Evolutionary conservation across 2,113 vertebrate species (phyloP).

Genomic region (Marmota monax): DNA sequence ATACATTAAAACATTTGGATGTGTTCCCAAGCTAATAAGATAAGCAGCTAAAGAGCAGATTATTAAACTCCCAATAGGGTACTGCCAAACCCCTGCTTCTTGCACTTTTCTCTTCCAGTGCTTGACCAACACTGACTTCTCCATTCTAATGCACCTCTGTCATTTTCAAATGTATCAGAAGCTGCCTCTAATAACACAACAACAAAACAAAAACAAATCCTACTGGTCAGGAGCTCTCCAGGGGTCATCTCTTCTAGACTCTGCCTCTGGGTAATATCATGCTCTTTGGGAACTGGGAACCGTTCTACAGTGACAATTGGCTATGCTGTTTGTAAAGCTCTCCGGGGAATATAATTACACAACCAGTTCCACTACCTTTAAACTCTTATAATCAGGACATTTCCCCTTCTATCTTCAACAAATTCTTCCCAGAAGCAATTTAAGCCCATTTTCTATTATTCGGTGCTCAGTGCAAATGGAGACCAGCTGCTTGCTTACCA

Average conservation of each 20-base stretch:
- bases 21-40: not conserved
- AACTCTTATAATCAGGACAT: constrained; percentile 61
- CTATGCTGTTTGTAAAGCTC: constrained; percentile 41
- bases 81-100: not conserved
- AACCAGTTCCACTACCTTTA: constrained; percentile 60
- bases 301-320: not conserved
- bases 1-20: not conserved
- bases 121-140: constrained; percentile 27
- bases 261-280: constrained; percentile 19
- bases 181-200: constrained; percentile 12
- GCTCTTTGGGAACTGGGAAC: not conserved
- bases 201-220: constrained; percentile 18
- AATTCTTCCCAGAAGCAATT: constrained; percentile 48
- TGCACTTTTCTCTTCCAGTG: not conserved
- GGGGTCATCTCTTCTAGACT: constrained; percentile 38
- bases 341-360: constrained; percentile 54
- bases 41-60: not conserved
- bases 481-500: constrained; percentile 67
- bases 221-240: not conserved
- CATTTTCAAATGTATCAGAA: constrained; percentile 52
- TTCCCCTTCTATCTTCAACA: constrained; percentile 61
- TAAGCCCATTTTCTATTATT: constrained; percentile 68
- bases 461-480: constrained; percentile 56
- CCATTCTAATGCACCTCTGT: not conserved
- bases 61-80: not conserved